Percentiles rank a stretch among this genome's conserved stretches.
Conservation (phyloP, 2,888 invertebrate genomes). For the Mimas tiliae region DNA sequence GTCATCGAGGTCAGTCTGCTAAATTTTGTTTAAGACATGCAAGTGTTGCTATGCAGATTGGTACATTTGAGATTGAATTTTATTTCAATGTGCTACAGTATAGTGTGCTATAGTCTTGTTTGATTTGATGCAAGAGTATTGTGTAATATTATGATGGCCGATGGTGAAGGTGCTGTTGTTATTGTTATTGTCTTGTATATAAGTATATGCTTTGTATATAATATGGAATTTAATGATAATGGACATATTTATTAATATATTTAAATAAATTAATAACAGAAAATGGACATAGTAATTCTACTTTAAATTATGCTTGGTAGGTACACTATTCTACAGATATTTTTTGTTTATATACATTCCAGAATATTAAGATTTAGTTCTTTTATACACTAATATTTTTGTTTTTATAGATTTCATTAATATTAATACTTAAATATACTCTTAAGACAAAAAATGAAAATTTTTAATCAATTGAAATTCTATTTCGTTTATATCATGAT, state of each 20-base stretch:
- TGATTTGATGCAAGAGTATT: constrained; percentile 10
- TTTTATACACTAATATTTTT: background rate
- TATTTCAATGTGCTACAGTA: background rate
- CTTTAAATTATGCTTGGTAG: background rate
- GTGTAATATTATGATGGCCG: constrained; percentile 9
- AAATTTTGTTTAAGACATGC: background rate
- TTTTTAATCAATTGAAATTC: no score
- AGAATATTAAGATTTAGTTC: background rate
- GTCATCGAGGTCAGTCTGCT: no score
- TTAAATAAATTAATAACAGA: background rate
- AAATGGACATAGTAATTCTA: background rate
- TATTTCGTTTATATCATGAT: no score
- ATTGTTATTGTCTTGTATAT: background rate
- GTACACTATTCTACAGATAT: background rate
- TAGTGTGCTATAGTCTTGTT: background rate
- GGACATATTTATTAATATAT: background rate
- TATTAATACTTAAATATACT: no score
- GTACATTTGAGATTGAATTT: background rate
- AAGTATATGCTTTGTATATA: constrained; percentile 11
- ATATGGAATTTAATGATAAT: background rate
- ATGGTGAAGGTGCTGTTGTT: background rate
- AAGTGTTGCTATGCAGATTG: background rate
- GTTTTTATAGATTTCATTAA: no score
- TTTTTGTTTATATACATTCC: background rate
- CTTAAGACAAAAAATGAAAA: no score